A percentile compares a stretch with the other conserved stretches of the same genome.
phyloP scores from a whole-genome alignment of 2,888 invertebrate genomes.

The Ormia ochracea region DNA sequence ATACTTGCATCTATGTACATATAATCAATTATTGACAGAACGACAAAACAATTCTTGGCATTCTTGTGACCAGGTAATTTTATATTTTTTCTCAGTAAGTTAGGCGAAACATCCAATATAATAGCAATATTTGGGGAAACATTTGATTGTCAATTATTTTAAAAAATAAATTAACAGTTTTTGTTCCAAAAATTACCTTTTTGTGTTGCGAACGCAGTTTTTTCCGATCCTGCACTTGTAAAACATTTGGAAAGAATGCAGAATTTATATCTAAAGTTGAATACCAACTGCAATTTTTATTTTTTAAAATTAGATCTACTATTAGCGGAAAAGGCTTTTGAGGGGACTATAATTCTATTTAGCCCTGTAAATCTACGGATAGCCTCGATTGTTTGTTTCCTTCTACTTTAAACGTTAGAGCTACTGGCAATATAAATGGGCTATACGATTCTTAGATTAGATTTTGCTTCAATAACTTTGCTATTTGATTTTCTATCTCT shows the following conservation, averaged over 20 bases:
- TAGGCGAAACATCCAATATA: slow-evolving; percentile 1
- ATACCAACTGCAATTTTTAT: slow-evolving; percentile 52
- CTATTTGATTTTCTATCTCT: slow-evolving; percentile 50
- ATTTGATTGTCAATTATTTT: no score
- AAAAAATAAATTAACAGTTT: no score
- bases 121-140: slow-evolving; percentile 55
- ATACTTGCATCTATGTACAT: neutral
- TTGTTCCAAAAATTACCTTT: slow-evolving; percentile 63
- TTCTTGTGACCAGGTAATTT: neutral
- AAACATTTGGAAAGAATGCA: slow-evolving; percentile 58
- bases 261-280: slow-evolving; percentile 60
- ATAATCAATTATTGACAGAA: neutral
- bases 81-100: neutral
- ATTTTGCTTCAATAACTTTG: neutral
- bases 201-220: slow-evolving; percentile 63
- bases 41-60: neutral
- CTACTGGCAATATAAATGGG: slow-evolving; percentile 62
- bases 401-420: slow-evolving; percentile 63
- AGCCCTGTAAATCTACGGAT: slow-evolving; percentile 63
- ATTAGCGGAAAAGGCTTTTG: slow-evolving; percentile 57
- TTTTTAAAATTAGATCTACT: slow-evolving; percentile 36
- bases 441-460: slow-evolving; percentile 61
- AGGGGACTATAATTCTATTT: slow-evolving; percentile 61
- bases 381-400: no score
- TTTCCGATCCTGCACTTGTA: slow-evolving; percentile 57